phyloP scores from a whole-genome alignment of 2,888 invertebrate species.

The Drosophila macrothrix region DNA sequence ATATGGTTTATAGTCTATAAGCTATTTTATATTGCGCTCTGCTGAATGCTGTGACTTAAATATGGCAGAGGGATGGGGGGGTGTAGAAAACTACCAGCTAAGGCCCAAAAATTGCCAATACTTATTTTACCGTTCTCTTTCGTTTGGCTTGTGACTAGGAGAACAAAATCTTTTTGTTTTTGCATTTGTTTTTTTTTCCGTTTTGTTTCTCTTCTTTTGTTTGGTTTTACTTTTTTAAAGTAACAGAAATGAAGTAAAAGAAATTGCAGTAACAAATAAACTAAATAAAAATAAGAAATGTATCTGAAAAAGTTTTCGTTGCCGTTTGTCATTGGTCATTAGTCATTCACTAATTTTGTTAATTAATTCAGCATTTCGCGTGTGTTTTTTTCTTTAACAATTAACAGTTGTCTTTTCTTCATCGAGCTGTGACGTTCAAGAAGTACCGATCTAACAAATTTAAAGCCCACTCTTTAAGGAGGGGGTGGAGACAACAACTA shows the following conservation, averaged over 20 bases:
- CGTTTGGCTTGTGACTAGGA: slow-evolving; percentile 29
- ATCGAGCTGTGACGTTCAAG: not conserved
- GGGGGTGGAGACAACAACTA: not conserved
- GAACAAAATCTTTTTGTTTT: slow-evolving; percentile 12
- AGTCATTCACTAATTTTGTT: not conserved
- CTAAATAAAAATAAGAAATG: not conserved
- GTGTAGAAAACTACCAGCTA: not conserved
- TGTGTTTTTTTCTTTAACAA: not conserved
- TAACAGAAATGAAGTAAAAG: not conserved
- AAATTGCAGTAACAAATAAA: not conserved
- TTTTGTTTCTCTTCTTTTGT: slow-evolving; percentile 3
- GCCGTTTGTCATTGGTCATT: not conserved
- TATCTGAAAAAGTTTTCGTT: not conserved
- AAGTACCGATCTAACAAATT: not conserved
- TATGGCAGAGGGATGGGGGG: not conserved
- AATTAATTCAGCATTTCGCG: not conserved
- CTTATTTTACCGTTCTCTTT: slow-evolving; percentile 20
- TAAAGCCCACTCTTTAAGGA: not conserved
- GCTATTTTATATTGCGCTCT: not conserved
- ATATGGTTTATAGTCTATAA: not conserved
- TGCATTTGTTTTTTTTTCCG: slow-evolving; percentile 3
- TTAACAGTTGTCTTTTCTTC: not conserved
- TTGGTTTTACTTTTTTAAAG: not conserved
- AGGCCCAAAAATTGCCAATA: not conserved
- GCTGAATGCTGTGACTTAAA: not conserved